phyloP scores from a whole-genome alignment of 2,797 vertebrate genomes.

The Gymnoscopelus microlampas region DNA sequence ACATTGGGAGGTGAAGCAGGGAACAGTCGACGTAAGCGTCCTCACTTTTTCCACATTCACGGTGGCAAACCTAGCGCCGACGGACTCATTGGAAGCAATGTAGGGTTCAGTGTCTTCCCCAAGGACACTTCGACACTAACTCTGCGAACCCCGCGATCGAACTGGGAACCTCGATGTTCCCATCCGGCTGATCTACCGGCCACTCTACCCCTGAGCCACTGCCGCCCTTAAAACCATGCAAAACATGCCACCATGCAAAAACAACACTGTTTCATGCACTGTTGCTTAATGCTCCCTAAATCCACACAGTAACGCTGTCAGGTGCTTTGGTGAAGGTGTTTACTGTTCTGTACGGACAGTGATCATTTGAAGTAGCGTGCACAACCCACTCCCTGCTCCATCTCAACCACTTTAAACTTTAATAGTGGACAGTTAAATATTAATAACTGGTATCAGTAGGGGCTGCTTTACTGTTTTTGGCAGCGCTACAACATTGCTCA shows the following conservation, averaged over 20 bases:
- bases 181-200: no score
- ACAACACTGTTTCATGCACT: constrained; percentile 47
- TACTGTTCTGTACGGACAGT: constrained; percentile 64
- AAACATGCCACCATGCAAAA: constrained; percentile 12
- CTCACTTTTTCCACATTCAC: no score
- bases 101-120: no score
- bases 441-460: constrained; percentile 84
- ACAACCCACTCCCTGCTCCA: constrained; percentile 61
- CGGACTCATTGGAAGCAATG: no score
- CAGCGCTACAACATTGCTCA: constrained; percentile 69
- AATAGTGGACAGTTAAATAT: constrained; percentile 83
- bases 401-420: constrained; percentile 80
- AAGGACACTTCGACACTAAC: no score
- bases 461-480: constrained; percentile 82
- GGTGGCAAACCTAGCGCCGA: no score
- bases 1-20: no score
- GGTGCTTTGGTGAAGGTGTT: constrained; percentile 70
- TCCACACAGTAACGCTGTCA: constrained; percentile 71
- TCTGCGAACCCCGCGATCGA: no score
- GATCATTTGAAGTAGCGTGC: constrained; percentile 67
- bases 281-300: constrained; percentile 59
- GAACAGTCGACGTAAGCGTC: no score
- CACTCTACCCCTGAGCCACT: no score
- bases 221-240: no score
- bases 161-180: no score